Base-by-base conservation (phyloP, 2,888 invertebrate species). In the Heteropelma amictum region DNA sequence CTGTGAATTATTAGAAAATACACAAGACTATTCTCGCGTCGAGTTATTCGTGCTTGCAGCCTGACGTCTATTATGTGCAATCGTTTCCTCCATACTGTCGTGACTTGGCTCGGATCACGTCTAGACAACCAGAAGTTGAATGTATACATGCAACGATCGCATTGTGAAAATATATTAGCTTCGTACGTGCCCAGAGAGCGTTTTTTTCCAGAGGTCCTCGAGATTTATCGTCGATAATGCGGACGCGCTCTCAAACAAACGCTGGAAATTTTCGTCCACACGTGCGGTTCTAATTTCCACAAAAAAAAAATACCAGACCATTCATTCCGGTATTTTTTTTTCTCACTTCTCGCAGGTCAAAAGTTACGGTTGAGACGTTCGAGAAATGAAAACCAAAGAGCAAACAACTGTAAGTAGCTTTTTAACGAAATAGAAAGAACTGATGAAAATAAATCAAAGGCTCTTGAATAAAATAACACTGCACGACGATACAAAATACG, bases 161-260 rank as follows among this genome's bases (percentile, higher is more conserved):
- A 54, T 54, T 35, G 23, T 38, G 45, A 54, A 45, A 54, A 70
- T 54, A 47, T 53, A 70, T 70, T 63, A 45, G 19, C 45, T n/a
- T 42, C 72, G 72, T 72, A 72, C 72, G 72, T 72, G 72, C 56
- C 56, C 17, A 19, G n/a, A 4, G 35, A 67, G 19, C 23, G 21
- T 45, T n/a, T 26, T 21, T 51, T 42, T 51, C 17, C 17, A 51
- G 7, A 38, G 47, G 58, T 23, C n/a, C 40, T 33, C 40, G 42
- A 23, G 65, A 72, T 72, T 72, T 72, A 72, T 72, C 58, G 58
- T 42, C 64, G 42, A 61, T 53, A 28, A 14, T 21, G 7, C 10
- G 54, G 33, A 30, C 21, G 8, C 28, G 19, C 12, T 28, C 40
- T 28, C 33, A 42, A 54, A 67, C 45, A 33, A 47, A 28, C 56